Evolutionary conservation across 2,888 invertebrate species (phyloP), one percentile per base, ranked within the genome.

Genomic region (Choreutis nemorana): DNA sequence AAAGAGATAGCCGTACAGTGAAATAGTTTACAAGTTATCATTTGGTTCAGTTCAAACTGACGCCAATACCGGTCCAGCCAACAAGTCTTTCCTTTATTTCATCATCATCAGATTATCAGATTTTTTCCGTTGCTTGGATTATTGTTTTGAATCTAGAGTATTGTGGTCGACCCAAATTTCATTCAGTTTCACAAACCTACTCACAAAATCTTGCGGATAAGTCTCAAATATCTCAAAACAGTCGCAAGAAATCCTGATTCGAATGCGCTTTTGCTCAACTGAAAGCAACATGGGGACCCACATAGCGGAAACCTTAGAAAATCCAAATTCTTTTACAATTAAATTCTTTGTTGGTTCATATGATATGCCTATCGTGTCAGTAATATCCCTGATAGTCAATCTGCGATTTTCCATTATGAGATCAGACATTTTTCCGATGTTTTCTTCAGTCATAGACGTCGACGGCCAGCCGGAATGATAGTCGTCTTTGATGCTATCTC

Each of bases 401-500:
- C 32, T 31, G 3, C 33, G 36, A 24, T 39, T 31, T 30, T 10
- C 23, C 27, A 35, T 28, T 27, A 36, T 34, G 7, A 35, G 20
- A 35, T 37, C 36, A 33, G 31, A 34, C 14, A 37, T 23, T 35
- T 36, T 40, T 11, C 18, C 18, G 28, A 32, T 38, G 32, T 38
- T 37, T 36, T 36, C 36, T 24, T 31, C 23, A 2, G 37, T 34
- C 7, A 33, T 31, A 33, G 33, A 29, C 26, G 32, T 31, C 14
- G 31, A 16, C 20, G 32, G 33, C 28, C 31, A 8, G 10, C 34
- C 36, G 14, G 24, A 32, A 16, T 37, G 34, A 30, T 36, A 34
- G 18, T 40, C 35, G 34, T 37, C 40, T 36, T 39, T 20, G 12
- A 37, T 33, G 27, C 23, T 38, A 29, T 39, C 38, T 32, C 36